phyloP scores from a whole-genome alignment of 2,888 invertebrate species.

The Drosophila pseudotalamancana region DNA sequence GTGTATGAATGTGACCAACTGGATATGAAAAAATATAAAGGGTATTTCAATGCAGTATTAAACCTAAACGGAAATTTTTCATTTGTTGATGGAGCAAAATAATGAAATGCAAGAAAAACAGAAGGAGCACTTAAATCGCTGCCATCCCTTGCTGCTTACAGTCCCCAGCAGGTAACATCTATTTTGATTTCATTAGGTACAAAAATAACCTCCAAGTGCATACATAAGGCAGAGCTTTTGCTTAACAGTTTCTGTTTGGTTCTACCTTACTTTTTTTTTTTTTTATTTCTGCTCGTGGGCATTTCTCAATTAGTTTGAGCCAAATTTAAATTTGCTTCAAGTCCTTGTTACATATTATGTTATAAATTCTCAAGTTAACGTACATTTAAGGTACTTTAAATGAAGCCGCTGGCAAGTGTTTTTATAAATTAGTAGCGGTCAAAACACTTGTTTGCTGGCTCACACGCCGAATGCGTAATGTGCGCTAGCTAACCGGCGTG shows the following conservation, averaged over 20 bases:
- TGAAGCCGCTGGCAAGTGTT: conserved; percentile 32
- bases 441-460: conserved; percentile 24
- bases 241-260: conserved; percentile 35
- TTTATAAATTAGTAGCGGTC: conserved; percentile 52
- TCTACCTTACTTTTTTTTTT: conserved; percentile 4
- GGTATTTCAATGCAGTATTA: conserved; percentile 29
- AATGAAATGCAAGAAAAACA: not conserved
- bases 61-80: not conserved
- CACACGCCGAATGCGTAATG: conserved; percentile 20
- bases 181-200: conserved; percentile 78
- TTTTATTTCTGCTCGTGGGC: not conserved
- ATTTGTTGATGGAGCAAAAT: not conserved
- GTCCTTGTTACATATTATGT: conserved; percentile 67
- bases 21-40: conserved; percentile 12
- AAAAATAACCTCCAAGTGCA: conserved; percentile 65
- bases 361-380: conserved; percentile 52
- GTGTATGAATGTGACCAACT: not conserved
- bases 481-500: conserved; percentile 1
- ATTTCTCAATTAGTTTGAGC: conserved; percentile 69
- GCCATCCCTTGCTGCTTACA: conserved; percentile 25
- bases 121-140: conserved; percentile 12
- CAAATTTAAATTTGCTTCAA: conserved; percentile 76
- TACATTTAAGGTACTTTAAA: conserved; percentile 44
- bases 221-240: conserved; percentile 11
- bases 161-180: conserved; percentile 52